phyloP scores from a whole-genome alignment of 92 coral and sea anemone species.

The Phymanthus crucifer region DNA sequence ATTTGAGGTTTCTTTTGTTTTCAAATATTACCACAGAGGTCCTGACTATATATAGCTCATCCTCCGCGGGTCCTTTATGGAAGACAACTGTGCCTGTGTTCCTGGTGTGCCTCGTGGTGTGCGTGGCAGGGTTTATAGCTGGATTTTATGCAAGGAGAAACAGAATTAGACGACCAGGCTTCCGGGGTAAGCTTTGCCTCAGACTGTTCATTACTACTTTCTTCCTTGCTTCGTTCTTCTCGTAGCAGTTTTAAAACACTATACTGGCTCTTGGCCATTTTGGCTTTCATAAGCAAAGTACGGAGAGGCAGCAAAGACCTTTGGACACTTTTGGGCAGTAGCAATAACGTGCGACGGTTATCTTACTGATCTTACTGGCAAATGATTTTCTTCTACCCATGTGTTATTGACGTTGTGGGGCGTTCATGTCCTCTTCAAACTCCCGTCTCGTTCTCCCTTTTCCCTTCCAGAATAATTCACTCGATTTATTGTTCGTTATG shows the following conservation, averaged over 20 bases:
- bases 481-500: background rate
- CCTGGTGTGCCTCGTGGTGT: constrained; percentile 26
- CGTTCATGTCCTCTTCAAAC: background rate
- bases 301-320: no score
- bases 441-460: background rate
- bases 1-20: constrained; percentile 2
- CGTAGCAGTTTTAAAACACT: no score
- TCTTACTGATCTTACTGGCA: no score
- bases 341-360: no score
- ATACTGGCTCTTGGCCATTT: no score
- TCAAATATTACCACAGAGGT: constrained; percentile 11
- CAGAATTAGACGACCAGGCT: constrained; percentile 6
- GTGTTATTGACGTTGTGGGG: no score
- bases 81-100: constrained; percentile 23
- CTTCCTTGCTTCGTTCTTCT: no score
- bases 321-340: no score
- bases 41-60: background rate
- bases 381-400: no score
- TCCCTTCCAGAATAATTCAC: background rate
- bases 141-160: constrained; percentile 17
- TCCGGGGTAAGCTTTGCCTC: constrained; percentile 14
- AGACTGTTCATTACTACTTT: background rate
- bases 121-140: constrained; percentile 27
- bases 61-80: constrained; percentile 22
- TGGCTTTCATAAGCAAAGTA: no score